Percentiles rank a stretch among this genome's conserved stretches.
These are phyloP conservation scores for Percina caprodes DNA, from an alignment of 2,113 vertebrate genomes.

Conservation along the genomic window DNA sequence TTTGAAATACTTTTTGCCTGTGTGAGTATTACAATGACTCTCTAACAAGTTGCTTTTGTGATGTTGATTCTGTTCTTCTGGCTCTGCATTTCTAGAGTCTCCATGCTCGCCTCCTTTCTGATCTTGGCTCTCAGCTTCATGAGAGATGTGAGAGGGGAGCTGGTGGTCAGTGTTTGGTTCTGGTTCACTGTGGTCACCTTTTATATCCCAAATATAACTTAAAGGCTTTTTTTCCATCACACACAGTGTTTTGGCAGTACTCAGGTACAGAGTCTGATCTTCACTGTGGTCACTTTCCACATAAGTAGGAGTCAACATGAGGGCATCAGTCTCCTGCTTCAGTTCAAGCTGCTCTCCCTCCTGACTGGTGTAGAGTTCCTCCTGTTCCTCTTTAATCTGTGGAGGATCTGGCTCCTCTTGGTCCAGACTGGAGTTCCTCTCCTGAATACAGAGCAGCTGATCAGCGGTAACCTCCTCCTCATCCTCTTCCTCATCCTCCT, in stretches of 20 bases:
- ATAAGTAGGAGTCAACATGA: not conserved
- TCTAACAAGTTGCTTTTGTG: not conserved
- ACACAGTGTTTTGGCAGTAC: too few relatives aligned
- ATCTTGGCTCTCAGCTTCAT: constrained; percentile 14
- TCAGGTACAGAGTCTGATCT: too few relatives aligned
- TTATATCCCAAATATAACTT: too few relatives aligned
- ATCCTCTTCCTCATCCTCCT: not conserved
- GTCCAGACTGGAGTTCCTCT: not conserved
- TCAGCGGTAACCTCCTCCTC: not conserved
- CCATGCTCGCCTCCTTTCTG: not conserved
- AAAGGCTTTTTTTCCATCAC: too few relatives aligned
- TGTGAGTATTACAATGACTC: not conserved
- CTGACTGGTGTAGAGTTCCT: not conserved
- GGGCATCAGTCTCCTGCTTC: constrained; percentile 12
- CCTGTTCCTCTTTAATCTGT: constrained; percentile 9
- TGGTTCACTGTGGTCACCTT: not conserved
- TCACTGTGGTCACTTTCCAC: not conserved
- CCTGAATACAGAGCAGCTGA: not conserved
- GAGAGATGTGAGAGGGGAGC: not conserved
- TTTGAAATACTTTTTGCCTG: not conserved
- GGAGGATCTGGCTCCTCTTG: not conserved
- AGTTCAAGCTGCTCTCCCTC: constrained; percentile 1
- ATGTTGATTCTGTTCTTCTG: not conserved
- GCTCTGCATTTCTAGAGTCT: not conserved
- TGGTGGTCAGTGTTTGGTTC: not conserved